Evolutionary conservation across 2,888 invertebrate species (phyloP), one percentile per base, ranked within the genome.

Genomic region (Zaprionus lineosus): DNA sequence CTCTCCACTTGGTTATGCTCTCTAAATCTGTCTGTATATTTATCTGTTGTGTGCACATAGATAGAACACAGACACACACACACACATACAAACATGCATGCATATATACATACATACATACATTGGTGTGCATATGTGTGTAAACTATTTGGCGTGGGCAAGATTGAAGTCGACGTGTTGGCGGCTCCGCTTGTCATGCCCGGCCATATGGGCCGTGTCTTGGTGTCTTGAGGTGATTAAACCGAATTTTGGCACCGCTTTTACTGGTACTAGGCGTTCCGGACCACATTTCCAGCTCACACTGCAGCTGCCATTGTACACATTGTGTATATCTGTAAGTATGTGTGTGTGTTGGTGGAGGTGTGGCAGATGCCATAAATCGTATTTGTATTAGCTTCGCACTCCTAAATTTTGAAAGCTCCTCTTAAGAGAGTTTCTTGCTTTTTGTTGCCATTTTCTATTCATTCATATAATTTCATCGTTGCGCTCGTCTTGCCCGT

Each of bases 231-330:
- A 85, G 84, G 86, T 77, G 86, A 79, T 85, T 77, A 79, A 77
- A 77, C 86, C 83, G 63, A 63, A 85, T 79, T 78, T 77, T 74
- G 70, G 78, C 83, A 77, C 57, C 74, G 64, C 83, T 84, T 74
- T 78, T 66, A 66, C 55, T 41, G 24, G 39, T 18, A 46, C 16
- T 71, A 40, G 74, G 43, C 67, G 40, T 57, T 63, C 28, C 47
- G 66, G 60, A 65, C 72, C 66, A 69, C 51, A 69, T 69, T 69
- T 41, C 29, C 48, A 40, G 40, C 43, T 60, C 19, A 28, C 44
- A 33, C 48, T 56, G 43, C 55, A 53, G 65, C 59, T 58, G 66
- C 28, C 44, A 14, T 46, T 36, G 24, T 6, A n/a, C 19, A 3
- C 5, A n/a, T n/a, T n/a, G n/a, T n/a, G 5, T 19, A 19, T 5